A percentile compares a stretch with the other conserved stretches of the same genome.
phyloP scores from a whole-genome alignment of 2,888 invertebrate species.

The Pseudoips prasinana region DNA sequence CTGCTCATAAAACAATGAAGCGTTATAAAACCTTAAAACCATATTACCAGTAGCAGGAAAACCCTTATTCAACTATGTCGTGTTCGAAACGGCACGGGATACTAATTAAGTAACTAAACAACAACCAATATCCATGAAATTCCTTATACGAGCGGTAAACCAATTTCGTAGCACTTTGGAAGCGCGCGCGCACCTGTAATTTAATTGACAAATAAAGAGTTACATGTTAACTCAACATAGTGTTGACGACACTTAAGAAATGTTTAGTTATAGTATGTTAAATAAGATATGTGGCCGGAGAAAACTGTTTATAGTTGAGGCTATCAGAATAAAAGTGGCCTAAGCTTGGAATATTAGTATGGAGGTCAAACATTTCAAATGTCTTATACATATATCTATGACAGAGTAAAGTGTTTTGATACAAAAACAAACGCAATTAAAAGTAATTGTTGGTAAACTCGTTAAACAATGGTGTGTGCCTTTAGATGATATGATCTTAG shows the following conservation, averaged over 20 bases:
- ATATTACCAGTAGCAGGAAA: slow-evolving; percentile 54
- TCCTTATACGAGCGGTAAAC: slow-evolving; percentile 73
- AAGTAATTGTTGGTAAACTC: too few species aligned
- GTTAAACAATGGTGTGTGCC: too few species aligned
- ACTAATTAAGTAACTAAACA: slow-evolving; percentile 76
- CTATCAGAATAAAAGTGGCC: neutral
- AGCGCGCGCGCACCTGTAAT: slow-evolving; percentile 58
- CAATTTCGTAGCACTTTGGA: slow-evolving; percentile 69
- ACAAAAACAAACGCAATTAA: too few species aligned
- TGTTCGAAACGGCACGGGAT: slow-evolving; percentile 50
- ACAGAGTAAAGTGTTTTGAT: too few species aligned
- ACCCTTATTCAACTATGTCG: slow-evolving; percentile 54
- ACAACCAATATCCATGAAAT: slow-evolving; percentile 73
- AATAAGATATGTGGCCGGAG: slow-evolving; percentile 33
- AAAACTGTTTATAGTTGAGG: slow-evolving; percentile 28
- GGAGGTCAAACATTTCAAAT: too few species aligned
- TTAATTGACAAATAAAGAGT: slow-evolving; percentile 70
- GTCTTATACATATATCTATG: too few species aligned
- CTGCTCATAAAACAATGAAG: slow-evolving; percentile 60
- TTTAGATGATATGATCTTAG: too few species aligned
- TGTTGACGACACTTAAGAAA: slow-evolving; percentile 50
- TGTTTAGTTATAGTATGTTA: slow-evolving; percentile 43
- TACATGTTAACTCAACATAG: slow-evolving; percentile 44
- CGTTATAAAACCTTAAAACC: slow-evolving; percentile 54
- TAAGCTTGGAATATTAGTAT: too few species aligned